Evolutionary conservation across 1,140 invertebrate species (phyloP).

Genomic region (Euglossa dilemma): DNA sequence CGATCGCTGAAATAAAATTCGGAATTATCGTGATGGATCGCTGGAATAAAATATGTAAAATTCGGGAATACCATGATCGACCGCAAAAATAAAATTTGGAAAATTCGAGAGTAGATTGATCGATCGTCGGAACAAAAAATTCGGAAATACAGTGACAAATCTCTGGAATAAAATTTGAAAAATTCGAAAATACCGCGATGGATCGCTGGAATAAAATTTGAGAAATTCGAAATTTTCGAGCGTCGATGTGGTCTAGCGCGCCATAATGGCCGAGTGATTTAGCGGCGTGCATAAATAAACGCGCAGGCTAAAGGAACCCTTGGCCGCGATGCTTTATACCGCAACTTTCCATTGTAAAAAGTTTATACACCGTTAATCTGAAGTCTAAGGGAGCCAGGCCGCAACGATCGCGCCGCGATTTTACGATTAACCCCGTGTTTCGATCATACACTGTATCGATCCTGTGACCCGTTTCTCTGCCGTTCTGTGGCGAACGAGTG

Average conservation of each 20-base stretch:
- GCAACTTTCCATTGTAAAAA: slow-evolving; percentile 57
- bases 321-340: slow-evolving; percentile 47
- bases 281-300: slow-evolving; percentile 55
- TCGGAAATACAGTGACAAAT: too few species aligned
- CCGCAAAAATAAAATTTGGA: too few species aligned
- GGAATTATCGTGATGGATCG: too few species aligned
- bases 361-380: slow-evolving; percentile 30
- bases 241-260: background rate
- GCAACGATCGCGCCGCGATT: slow-evolving; percentile 9
- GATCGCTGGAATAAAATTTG: slow-evolving; percentile 10
- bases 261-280: slow-evolving; percentile 55
- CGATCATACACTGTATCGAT: background rate
- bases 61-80: too few species aligned
- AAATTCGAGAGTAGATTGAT: too few species aligned
- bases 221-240: slow-evolving; percentile 23
- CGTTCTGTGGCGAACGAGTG: too few species aligned
- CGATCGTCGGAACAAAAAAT: too few species aligned
- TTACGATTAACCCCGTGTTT: background rate
- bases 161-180: too few species aligned
- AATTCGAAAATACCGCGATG: too few species aligned
- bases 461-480: too few species aligned
- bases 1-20: too few species aligned
- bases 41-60: too few species aligned
- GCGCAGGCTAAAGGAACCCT: slow-evolving; percentile 30
- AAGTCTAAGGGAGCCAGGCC: background rate